Conservation (phyloP, 1,140 invertebrate species). For the Meloidogyne floridensis region DNA sequence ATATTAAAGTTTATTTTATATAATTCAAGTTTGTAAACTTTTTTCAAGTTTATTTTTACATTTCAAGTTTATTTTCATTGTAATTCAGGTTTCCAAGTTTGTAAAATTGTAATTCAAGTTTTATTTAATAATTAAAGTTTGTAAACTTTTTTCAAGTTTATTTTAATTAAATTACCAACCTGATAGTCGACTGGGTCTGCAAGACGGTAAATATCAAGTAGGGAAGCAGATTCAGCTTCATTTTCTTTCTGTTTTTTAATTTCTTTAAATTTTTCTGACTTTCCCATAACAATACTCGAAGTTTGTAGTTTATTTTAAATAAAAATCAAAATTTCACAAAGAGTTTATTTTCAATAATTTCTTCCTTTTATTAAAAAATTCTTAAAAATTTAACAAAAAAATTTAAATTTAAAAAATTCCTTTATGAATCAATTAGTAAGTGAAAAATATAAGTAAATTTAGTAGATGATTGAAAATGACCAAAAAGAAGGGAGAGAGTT, state of each 20-base stretch:
- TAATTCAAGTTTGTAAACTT: no score
- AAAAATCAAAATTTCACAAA: no score
- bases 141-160: no score
- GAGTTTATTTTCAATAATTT: no score
- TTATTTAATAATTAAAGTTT: no score
- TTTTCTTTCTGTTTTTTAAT: background rate
- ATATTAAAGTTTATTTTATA: no score
- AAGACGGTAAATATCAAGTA: background rate
- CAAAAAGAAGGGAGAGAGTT: background rate
- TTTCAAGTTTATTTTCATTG: no score
- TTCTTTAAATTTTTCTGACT: background rate
- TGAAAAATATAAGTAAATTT: background rate
- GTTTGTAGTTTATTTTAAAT: no score
- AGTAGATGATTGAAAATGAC: conserved; percentile 2
- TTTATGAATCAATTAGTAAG: background rate
- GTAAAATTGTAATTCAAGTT: no score
- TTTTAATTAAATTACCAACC: background rate
- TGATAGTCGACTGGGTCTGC: background rate
- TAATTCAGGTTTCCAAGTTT: no score
- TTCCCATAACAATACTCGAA: background rate
- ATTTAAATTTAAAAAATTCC: background rate
- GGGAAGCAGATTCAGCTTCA: background rate
- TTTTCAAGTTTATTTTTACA: no score
- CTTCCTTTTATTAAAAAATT: no score
- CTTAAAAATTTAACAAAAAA: background rate